These are phyloP conservation scores for Chrysolina americana DNA, from an alignment of 2,888 invertebrate genomes.

Conservation along the genomic window DNA sequence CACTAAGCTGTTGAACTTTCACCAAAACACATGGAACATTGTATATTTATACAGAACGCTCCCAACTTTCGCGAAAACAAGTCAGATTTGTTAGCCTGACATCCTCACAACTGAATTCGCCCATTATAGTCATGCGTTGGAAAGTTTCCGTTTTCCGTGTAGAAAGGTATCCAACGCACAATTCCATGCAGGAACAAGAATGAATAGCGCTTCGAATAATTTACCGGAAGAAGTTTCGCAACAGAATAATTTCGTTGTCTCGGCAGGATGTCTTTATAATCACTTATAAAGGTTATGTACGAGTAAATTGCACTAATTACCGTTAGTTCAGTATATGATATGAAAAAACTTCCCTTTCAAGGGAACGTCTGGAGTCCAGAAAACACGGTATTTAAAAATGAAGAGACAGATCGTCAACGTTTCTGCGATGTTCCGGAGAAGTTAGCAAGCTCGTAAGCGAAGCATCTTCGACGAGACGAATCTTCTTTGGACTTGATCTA, in stretches of 20 bases:
- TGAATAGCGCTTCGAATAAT: constrained; percentile 1
- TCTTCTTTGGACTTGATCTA: no score
- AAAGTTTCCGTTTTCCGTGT: constrained; percentile 12
- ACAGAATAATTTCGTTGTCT: neutral
- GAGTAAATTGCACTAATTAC: neutral
- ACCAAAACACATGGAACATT: no score
- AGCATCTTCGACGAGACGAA: no score
- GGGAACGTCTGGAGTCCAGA: no score
- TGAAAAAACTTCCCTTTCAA: no score
- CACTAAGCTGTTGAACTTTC: no score
- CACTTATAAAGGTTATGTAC: neutral
- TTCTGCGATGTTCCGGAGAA: no score
- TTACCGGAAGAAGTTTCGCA: neutral
- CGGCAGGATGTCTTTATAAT: neutral
- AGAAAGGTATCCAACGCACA: constrained; percentile 18
- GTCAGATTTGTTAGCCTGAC: neutral
- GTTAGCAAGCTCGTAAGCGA: no score
- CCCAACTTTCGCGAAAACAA: neutral
- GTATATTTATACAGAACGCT: neutral
- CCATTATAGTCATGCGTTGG: neutral
- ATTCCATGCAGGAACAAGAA: constrained; percentile 2
- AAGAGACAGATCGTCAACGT: no score
- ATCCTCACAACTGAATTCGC: neutral
- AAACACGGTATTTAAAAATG: no score
- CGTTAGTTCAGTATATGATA: no score